Base-by-base conservation (phyloP, 2,113 vertebrate species). In the Pipa parva region DNA sequence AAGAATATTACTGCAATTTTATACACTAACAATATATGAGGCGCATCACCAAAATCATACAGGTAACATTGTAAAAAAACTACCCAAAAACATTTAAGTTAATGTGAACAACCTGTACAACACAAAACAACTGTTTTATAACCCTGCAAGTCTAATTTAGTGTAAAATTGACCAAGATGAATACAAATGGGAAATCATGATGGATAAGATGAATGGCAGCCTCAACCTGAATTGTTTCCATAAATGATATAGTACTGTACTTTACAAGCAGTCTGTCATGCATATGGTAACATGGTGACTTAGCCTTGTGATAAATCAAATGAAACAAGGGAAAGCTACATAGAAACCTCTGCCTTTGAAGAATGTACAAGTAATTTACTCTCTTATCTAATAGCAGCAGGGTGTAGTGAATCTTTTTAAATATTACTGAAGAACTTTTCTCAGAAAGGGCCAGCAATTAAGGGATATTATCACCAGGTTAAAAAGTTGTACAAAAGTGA, bases 231-330 rank as follows among this genome's bases (percentile, higher is more conserved):
- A 64, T 26, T 55, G 50, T 54, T 64, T 33, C 63, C 22, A 26
- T 3, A 52, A 52, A 13, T 46, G 42, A 25, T 4, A 26, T 13
- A 21, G 31, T 29, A 33, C 31, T 64, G 51, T 56, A 45, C 26
- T 64, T 64, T 64, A 27, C 24, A 64, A 33, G 39, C 33, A 55
- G 9, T 64, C 42, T 55, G 42, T 64, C 50, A 64, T 56, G 50
- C 45, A 52, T 25, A 29, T 21, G 37, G 3, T 39, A 56, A 64
- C 50, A 42, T 18, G 10, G 33, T 46, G 20, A 17, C 42, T 67
- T 42, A 59, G 28, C 64, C 63, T 18, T 20, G 12, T 20, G 28
- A 49, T 36, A 67, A 50, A 67, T 67, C 64, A 67, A 48, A 42
- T 50, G 12, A 18, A 56, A n/a, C 51, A 29, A 39, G 10, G 20